Evolutionary conservation across 2,797 vertebrate species (phyloP).

Genomic region (Lacerta viridis): DNA sequence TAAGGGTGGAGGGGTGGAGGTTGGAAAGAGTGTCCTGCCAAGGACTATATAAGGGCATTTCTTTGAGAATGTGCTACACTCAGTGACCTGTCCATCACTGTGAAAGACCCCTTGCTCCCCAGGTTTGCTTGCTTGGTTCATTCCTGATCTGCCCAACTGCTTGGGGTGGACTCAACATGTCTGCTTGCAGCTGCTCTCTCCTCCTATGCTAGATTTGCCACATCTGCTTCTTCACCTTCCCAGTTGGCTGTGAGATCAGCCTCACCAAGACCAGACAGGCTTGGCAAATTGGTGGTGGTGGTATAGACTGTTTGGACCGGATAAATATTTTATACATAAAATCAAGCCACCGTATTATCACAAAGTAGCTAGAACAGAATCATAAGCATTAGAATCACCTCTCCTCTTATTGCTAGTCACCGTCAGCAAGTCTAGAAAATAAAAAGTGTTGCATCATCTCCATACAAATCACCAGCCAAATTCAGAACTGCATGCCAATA

Average conservation of each 20-base stretch:
- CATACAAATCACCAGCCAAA: conserved; percentile 4
- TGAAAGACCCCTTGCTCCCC: not conserved
- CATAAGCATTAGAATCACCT: not conserved
- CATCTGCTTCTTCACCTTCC: not conserved
- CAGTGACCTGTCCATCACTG: not conserved
- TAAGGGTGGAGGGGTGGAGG: not conserved
- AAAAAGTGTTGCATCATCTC: not conserved
- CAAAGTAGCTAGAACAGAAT: not conserved
- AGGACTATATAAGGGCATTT: not conserved
- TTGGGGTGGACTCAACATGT: not conserved
- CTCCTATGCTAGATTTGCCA: not conserved
- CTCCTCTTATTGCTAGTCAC: not conserved
- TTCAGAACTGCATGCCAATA: not conserved
- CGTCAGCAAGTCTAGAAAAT: conserved; percentile 4
- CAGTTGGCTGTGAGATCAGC: not conserved
- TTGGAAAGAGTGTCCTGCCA: not conserved
- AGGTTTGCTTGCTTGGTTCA: not conserved
- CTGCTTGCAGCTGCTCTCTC: not conserved
- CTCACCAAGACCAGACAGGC: not conserved
- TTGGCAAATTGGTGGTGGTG: not conserved
- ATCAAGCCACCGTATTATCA: not conserved
- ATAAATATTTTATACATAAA: not conserved
- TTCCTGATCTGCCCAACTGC: not conserved
- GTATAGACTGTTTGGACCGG: not conserved
- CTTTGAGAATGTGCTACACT: not conserved